Conservation (phyloP, 2,888 invertebrate genomes). For the Glyphotaelius pellucidus region DNA sequence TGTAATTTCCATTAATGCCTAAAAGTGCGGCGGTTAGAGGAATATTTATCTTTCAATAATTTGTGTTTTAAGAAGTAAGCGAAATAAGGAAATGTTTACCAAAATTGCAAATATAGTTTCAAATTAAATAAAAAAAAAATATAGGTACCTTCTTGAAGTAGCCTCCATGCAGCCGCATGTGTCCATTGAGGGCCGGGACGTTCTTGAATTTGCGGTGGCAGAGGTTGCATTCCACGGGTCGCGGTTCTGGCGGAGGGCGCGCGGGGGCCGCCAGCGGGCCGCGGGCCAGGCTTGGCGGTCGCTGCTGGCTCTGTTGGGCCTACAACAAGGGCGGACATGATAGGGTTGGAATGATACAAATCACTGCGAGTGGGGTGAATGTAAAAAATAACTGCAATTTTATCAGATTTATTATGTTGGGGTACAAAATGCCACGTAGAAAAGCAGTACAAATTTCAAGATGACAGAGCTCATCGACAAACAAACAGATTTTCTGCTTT, state of each 20-base stretch:
- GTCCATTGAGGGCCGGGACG: slow-evolving; percentile 97
- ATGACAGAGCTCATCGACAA: not conserved
- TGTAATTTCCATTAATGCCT: no score
- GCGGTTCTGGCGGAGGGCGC: slow-evolving; percentile 80
- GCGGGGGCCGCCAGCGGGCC: slow-evolving; percentile 68
- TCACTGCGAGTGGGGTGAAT: not conserved
- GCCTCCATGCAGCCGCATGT: slow-evolving; percentile 98
- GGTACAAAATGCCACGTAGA: not conserved
- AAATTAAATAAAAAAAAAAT: no score
- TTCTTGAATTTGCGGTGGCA: slow-evolving; percentile 98
- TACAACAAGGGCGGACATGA: slow-evolving; percentile 45
- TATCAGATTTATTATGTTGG: not conserved
- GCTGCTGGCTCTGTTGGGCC: slow-evolving; percentile 70
- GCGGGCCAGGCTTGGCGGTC: slow-evolving; percentile 67
- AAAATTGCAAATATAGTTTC: no score
- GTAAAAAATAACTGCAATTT: not conserved
- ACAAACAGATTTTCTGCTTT: not conserved
- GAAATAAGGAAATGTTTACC: no score
- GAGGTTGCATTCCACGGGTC: slow-evolving; percentile 95
- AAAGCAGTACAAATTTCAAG: not conserved
- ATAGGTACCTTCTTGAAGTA: slow-evolving; percentile 92
- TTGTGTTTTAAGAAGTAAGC: no score
- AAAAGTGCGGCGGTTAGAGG: no score
- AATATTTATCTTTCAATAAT: no score
- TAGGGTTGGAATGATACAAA: not conserved